Evolutionary conservation across 1,140 invertebrate genomes (phyloP).

Genomic region (Saxidomus purpurata): DNA sequence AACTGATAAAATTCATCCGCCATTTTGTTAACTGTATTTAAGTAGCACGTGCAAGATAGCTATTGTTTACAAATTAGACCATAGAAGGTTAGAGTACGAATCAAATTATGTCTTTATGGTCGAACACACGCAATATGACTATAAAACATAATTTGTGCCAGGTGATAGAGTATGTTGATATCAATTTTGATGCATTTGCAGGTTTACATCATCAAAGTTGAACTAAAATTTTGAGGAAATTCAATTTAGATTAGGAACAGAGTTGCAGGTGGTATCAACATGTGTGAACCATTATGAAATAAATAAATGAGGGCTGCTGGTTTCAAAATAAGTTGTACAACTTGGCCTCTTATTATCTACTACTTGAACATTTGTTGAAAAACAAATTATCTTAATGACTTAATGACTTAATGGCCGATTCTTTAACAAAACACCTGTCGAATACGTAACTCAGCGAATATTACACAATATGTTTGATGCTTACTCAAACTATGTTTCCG

Average conservation of each 20-base stretch:
- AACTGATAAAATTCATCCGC: conserved; percentile 33
- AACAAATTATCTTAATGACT: neutral
- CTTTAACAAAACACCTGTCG: neutral
- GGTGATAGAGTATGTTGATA: conserved; percentile 11
- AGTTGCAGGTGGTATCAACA: neutral
- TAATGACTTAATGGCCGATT: neutral
- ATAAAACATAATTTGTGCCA: conserved; percentile 38
- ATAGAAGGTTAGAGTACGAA: conserved; percentile 26
- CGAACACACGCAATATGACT: neutral
- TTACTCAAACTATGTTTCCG: too few relatives aligned
- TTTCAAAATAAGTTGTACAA: too few relatives aligned
- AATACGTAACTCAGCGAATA: too few relatives aligned
- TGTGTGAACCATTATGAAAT: neutral
- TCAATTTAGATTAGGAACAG: neutral
- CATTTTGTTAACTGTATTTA: conserved; percentile 20
- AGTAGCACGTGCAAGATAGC: neutral
- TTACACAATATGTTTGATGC: too few relatives aligned
- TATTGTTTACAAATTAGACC: conserved; percentile 45
- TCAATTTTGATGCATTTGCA: conserved; percentile 10
- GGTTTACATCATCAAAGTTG: conserved; percentile 5
- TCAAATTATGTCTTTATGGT: conserved; percentile 7
- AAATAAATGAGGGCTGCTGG: too few relatives aligned
- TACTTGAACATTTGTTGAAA: neutral
- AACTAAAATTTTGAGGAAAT: neutral
- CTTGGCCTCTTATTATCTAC: neutral